Conservation (phyloP, 2,113 vertebrate genomes). For the Climacteris rufus region DNA sequence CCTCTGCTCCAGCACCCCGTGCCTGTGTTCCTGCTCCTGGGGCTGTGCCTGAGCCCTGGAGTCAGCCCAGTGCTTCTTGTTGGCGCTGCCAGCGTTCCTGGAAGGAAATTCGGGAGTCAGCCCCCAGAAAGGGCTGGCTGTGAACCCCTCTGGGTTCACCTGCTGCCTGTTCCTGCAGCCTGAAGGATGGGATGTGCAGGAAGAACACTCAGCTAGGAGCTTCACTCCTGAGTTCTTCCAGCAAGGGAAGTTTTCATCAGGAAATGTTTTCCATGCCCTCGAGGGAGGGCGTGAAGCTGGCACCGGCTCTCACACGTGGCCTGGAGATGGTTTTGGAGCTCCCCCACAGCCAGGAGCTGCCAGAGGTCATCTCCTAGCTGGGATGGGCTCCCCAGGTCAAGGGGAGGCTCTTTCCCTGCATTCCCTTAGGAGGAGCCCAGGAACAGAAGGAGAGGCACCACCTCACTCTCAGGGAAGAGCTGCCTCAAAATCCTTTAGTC, state of each 20-base stretch:
- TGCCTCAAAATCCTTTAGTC: background rate
- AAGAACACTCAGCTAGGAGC: background rate
- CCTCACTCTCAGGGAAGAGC: background rate
- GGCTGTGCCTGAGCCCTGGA: rapidly evolving
- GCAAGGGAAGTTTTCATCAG: background rate
- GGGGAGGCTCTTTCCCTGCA: background rate
- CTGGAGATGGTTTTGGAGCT: background rate
- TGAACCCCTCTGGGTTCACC: background rate
- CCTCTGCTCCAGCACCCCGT: rapidly evolving
- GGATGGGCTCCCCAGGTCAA: too few species aligned
- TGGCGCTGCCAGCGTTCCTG: background rate
- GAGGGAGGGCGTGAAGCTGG: background rate
- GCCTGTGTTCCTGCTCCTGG: background rate
- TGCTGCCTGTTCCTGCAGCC: background rate
- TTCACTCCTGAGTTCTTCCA: background rate
- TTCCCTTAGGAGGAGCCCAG: background rate
- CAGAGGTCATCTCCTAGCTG: background rate
- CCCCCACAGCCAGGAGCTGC: background rate
- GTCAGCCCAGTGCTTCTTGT: background rate
- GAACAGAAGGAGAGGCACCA: background rate
- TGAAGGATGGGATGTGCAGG: rapidly evolving
- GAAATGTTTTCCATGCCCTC: rapidly evolving
- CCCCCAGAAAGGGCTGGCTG: background rate
- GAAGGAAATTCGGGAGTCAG: background rate
- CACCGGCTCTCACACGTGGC: rapidly evolving